phyloP scores from a whole-genome alignment of 2,113 vertebrate species.

The Prietella phreatophila region DNA sequence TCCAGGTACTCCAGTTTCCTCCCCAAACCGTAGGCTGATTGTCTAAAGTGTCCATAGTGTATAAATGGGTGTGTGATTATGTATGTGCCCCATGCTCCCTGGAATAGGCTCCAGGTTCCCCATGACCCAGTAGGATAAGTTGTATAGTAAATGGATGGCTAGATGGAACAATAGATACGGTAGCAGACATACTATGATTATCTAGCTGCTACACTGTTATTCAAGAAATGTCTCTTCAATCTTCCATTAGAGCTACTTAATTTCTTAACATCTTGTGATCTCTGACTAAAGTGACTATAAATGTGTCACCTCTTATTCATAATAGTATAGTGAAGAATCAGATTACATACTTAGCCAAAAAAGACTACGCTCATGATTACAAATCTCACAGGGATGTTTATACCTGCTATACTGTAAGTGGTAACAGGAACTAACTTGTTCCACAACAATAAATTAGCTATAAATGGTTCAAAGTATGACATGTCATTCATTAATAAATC shows the following conservation, averaged over 20 bases:
- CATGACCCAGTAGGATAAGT: no score
- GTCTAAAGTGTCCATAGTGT: no score
- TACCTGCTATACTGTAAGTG: background rate
- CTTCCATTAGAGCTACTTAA: background rate
- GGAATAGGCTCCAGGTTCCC: no score
- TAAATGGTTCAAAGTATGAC: background rate
- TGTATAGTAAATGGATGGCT: no score
- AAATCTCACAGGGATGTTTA: background rate
- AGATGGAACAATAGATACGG: no score
- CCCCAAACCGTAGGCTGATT: no score
- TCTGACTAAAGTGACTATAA: background rate
- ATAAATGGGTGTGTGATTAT: no score
- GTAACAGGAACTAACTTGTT: background rate
- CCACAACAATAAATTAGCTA: background rate
- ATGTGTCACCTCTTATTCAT: background rate
- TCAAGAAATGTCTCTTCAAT: background rate
- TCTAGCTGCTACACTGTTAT: background rate
- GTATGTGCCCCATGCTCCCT: no score
- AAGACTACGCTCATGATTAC: background rate
- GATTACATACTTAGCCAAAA: background rate
- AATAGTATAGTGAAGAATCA: background rate
- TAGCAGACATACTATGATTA: background rate
- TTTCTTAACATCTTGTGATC: constrained; percentile 1
- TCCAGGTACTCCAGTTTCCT: no score
- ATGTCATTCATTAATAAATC: no score